These are phyloP conservation scores for Caenorhabditis sp. DNA, from an alignment of 2,888 invertebrate genomes.

Conservation along the genomic window DNA sequence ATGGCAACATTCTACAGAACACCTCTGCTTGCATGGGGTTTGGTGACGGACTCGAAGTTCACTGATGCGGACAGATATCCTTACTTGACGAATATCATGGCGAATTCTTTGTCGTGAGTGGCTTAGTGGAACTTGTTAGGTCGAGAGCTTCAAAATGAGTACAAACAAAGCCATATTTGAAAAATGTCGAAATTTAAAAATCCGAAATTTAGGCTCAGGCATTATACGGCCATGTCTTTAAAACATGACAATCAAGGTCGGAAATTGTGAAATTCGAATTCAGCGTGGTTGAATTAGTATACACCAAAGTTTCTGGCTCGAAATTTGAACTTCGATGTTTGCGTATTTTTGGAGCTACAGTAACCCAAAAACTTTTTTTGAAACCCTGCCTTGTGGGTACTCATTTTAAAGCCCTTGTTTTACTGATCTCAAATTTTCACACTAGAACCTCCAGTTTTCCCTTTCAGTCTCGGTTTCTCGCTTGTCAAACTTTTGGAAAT, in stretches of 20 bases:
- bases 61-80: slow-evolving; percentile 65
- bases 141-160: slow-evolving; percentile 10
- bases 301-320: no score
- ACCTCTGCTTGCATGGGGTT: slow-evolving; percentile 74
- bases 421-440: not conserved
- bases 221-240: no score
- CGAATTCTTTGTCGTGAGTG: slow-evolving; percentile 61
- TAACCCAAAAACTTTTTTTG: not conserved
- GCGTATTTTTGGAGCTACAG: no score
- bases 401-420: not conserved
- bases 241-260: no score
- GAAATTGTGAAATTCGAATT: no score
- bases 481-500: slow-evolving; percentile 64
- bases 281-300: no score
- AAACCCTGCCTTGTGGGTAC: not conserved
- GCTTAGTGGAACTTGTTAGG: not conserved
- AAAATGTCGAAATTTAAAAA: not conserved
- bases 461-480: slow-evolving; percentile 67
- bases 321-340: no score
- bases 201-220: no score
- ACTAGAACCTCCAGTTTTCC: not conserved
- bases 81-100: slow-evolving; percentile 63
- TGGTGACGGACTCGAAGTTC: slow-evolving; percentile 61
- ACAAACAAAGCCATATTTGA: not conserved
- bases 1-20: slow-evolving; percentile 69